These are phyloP conservation scores for Patella depressa DNA, from an alignment of 2,888 invertebrate genomes.

Conservation along the genomic window DNA sequence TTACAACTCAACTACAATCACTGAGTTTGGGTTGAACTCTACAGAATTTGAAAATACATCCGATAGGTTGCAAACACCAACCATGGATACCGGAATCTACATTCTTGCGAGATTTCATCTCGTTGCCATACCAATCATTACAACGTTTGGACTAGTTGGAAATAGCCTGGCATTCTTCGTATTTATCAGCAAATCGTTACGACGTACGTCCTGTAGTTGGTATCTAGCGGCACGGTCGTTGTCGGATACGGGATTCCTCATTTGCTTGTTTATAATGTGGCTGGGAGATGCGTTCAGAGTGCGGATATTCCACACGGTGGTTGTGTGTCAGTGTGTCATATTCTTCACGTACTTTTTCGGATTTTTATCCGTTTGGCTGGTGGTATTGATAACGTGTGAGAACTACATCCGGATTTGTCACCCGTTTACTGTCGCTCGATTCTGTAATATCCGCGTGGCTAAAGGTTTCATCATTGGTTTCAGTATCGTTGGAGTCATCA, in stretches of 20 bases:
- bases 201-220: conserved; percentile 81
- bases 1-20: no score
- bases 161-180: conserved; percentile 82
- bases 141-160: conserved; percentile 80
- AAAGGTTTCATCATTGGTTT: conserved; percentile 28
- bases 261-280: conserved; percentile 75
- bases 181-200: conserved; percentile 80
- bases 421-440: conserved; percentile 36
- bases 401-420: conserved; percentile 48
- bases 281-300: conserved; percentile 29
- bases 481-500: conserved; percentile 25
- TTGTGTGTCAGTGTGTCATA: conserved; percentile 81
- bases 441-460: conserved; percentile 34
- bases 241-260: conserved; percentile 83
- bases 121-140: conserved; percentile 81
- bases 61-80: no score
- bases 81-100: conserved; percentile 3
- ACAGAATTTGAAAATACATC: no score
- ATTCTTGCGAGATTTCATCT: conserved; percentile 66
- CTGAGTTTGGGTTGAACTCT: no score
- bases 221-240: conserved; percentile 84
- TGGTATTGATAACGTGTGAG: conserved; percentile 48
- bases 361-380: conserved; percentile 52
- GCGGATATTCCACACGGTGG: conserved; percentile 66
- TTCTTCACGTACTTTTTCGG: conserved; percentile 76